phyloP scores from a whole-genome alignment of 2,113 vertebrate genomes.

The Gymnocephalus cernua region DNA sequence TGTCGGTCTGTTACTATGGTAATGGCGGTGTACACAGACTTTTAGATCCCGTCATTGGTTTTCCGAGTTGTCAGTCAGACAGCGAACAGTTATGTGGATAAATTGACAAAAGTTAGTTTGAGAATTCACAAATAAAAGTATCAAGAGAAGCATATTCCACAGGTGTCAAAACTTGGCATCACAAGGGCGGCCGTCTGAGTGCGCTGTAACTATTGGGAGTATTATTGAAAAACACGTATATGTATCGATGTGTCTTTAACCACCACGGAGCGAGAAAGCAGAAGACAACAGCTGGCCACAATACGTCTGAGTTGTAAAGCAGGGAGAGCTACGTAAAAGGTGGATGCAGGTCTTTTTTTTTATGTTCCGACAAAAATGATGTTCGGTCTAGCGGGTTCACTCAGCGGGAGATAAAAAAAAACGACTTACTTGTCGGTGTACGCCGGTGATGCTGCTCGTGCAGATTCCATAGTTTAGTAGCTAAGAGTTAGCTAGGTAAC shows the following conservation, averaged over 20 bases:
- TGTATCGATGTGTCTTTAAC: background rate
- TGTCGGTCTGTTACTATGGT: conserved; percentile 74
- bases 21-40: conserved; percentile 71
- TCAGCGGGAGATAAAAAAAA: background rate
- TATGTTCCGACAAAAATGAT: conserved; percentile 20
- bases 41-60: conserved; percentile 70
- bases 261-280: background rate
- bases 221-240: background rate
- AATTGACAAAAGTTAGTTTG: conserved; percentile 76
- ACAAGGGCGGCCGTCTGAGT: rapidly evolving
- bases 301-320: conserved; percentile 37
- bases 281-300: conserved; percentile 59
- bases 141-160: conserved; percentile 49
- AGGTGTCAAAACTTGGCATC: conserved; percentile 64
- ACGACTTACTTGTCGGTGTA: conserved; percentile 65
- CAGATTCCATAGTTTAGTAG: conserved; percentile 67
- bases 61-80: conserved; percentile 67
- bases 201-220: rapidly evolving
- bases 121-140: conserved; percentile 75
- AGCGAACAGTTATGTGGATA: conserved; percentile 51
- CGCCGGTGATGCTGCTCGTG: conserved; percentile 39
- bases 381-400: conserved; percentile 28
- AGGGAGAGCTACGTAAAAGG: conserved; percentile 52
- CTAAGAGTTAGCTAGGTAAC: conserved; percentile 66
- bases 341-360: conserved; percentile 40